Conservation (phyloP, 2,888 invertebrate species). For the Tipula unca region DNA sequence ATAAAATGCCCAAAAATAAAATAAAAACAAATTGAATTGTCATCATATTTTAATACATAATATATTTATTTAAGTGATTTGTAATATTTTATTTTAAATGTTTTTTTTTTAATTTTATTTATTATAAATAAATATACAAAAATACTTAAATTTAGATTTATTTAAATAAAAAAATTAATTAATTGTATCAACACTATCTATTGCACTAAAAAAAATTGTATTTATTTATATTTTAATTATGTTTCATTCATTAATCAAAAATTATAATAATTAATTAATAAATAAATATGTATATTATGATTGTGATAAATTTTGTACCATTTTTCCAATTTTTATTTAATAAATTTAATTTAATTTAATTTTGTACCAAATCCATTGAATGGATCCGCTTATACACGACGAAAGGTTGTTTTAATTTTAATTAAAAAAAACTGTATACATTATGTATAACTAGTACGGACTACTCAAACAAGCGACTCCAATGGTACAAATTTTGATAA, state of each 20-base stretch:
- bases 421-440: not conserved
- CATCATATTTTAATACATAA: not conserved
- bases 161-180: not conserved
- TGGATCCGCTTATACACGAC: not conserved
- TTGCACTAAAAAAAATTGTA: not conserved
- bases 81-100: not conserved
- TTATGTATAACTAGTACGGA: not conserved
- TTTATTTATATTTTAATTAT: not conserved
- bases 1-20: not conserved
- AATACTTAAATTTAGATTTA: not conserved
- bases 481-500: not conserved
- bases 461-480: not conserved
- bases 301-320: not conserved
- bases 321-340: not conserved
- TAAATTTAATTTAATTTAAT: not conserved
- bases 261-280: not conserved
- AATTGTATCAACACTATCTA: not conserved
- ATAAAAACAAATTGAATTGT: not conserved
- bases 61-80: not conserved
- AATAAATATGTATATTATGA: not conserved
- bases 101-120: not conserved
- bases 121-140: constrained; percentile 4
- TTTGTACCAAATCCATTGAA: not conserved
- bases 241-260: not conserved
- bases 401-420: not conserved